Evolutionary conservation across 2,113 vertebrate genomes (phyloP).

Genomic region (Melospiza melodia): DNA sequence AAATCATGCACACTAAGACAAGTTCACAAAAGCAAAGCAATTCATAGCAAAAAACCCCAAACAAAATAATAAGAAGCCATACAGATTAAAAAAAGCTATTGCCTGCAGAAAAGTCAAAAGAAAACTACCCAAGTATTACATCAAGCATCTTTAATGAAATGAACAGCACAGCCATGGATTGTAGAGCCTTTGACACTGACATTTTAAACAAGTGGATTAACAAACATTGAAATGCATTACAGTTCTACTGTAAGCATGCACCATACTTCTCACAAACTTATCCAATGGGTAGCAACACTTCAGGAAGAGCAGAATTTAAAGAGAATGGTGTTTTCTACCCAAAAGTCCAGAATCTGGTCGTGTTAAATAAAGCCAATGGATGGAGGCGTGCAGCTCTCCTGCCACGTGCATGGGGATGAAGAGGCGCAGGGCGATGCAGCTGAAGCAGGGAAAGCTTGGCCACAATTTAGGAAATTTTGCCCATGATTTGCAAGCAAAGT

Average conservation of each 20-base stretch:
- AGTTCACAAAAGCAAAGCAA: constrained; percentile 74
- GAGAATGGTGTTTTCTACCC: background rate
- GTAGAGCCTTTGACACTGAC: constrained; percentile 43
- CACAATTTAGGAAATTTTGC: background rate
- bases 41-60: constrained; percentile 70
- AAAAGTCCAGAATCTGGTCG: background rate
- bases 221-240: constrained; percentile 54
- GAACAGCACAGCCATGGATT: constrained; percentile 37
- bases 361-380: background rate
- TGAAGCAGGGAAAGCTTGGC: background rate
- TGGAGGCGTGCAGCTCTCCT: background rate
- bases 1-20: constrained; percentile 67
- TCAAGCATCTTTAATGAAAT: constrained; percentile 70
- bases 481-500: background rate
- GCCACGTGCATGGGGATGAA: accelerated
- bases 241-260: constrained; percentile 41
- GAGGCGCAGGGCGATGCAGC: background rate
- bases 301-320: background rate
- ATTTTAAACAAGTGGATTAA: constrained; percentile 48
- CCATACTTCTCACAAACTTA: constrained; percentile 73
- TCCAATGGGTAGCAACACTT: background rate
- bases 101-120: constrained; percentile 63
- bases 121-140: constrained; percentile 63
- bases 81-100: constrained; percentile 64
- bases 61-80: constrained; percentile 36